Evolutionary conservation across 2,113 vertebrate genomes (phyloP).

Genomic region (Circaetus gallicus): DNA sequence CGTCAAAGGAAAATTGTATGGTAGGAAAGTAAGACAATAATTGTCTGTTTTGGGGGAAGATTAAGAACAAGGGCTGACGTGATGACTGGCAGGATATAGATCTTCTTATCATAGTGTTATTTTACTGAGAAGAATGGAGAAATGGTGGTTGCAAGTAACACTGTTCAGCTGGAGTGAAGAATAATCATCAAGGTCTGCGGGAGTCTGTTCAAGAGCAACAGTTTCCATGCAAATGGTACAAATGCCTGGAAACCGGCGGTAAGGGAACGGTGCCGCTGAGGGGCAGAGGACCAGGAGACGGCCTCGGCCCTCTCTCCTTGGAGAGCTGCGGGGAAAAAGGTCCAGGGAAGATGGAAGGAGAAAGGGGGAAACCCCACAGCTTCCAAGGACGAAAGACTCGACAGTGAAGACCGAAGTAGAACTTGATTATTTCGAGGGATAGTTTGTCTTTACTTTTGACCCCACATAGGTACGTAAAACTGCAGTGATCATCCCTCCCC

Average conservation of each 20-base stretch:
- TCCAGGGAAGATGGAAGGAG: background rate
- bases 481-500: background rate
- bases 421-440: background rate
- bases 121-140: background rate
- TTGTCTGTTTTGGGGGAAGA: background rate
- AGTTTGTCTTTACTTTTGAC: background rate
- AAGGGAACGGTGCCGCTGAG: background rate
- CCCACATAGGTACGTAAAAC: background rate
- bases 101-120: background rate
- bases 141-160: background rate
- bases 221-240: background rate
- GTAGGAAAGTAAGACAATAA: background rate
- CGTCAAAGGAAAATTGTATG: background rate
- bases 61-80: background rate
- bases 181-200: background rate
- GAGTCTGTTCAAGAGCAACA: background rate
- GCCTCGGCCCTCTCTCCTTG: background rate
- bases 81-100: background rate
- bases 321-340: background rate
- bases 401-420: rapidly evolving
- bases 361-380: background rate
- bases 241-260: background rate
- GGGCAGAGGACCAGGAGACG: background rate
- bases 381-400: background rate
- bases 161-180: background rate